Conservation (phyloP, 2,113 vertebrate genomes). For the Rhinichthys klamathensis region DNA sequence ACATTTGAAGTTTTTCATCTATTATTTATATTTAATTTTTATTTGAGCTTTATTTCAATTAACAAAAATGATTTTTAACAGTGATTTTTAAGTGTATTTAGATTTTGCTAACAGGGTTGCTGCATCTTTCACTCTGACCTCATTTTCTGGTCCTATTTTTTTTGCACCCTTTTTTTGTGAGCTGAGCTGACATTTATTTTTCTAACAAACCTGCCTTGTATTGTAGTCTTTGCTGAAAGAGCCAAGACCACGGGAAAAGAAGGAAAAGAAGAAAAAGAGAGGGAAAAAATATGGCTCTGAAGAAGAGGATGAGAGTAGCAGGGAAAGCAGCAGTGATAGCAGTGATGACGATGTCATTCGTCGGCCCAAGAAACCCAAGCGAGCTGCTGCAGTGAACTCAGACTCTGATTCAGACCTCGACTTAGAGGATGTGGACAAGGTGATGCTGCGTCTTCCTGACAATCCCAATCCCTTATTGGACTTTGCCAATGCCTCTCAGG, state of each 20-base stretch:
- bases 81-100: no score
- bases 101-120: neutral
- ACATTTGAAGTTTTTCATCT: no score
- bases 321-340: conserved; percentile 47
- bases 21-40: no score
- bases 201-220: neutral
- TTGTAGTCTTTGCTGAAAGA: conserved; percentile 70
- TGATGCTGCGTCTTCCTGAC: conserved; percentile 91
- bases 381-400: conserved; percentile 68
- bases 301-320: conserved; percentile 68
- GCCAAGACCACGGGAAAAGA: conserved; percentile 83
- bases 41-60: neutral
- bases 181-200: neutral
- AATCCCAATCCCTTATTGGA: conserved; percentile 91
- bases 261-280: conserved; percentile 68
- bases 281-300: conserved; percentile 74
- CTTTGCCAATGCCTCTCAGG: conserved; percentile 97
- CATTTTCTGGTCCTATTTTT: no score
- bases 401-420: conserved; percentile 82
- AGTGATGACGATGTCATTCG: conserved; percentile 80
- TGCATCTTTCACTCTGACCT: neutral
- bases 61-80: neutral
- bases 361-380: conserved; percentile 65
- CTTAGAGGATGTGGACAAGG: conserved; percentile 88
- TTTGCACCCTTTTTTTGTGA: neutral